These are phyloP conservation scores for Streblospio benedicti DNA, from an alignment of 1,140 invertebrate genomes.

Conservation along the genomic window DNA sequence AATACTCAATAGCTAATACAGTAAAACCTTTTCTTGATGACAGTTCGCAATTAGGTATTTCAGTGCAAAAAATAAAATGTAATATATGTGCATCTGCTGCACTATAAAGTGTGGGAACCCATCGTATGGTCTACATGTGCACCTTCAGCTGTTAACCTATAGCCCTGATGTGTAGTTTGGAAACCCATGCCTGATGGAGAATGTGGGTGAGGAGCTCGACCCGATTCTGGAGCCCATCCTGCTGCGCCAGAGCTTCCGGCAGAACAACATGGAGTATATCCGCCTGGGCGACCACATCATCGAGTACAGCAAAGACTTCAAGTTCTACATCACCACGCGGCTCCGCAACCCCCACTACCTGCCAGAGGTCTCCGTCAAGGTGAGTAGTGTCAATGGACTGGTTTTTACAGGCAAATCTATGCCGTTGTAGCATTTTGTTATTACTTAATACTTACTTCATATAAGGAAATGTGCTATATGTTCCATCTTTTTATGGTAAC, in stretches of 20 bases:
- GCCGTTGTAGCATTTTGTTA: too few relatives aligned
- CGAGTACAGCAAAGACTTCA: conserved; percentile 45
- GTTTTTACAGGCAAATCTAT: too few relatives aligned
- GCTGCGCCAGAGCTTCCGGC: conserved; percentile 43
- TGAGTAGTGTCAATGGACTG: conserved; percentile 19
- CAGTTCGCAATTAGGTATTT: too few relatives aligned
- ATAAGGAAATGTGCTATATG: too few relatives aligned
- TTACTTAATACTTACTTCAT: too few relatives aligned
- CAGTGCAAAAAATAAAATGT: not conserved
- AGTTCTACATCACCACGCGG: conserved; percentile 45
- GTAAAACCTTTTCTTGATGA: not conserved
- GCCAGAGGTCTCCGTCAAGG: conserved; percentile 47
- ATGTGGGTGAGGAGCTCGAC: conserved; percentile 46
- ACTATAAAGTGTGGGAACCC: too few relatives aligned
- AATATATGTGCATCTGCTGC: not conserved
- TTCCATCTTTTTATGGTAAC: too few relatives aligned
- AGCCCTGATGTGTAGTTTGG: conserved; percentile 48
- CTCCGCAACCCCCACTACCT: conserved; percentile 47
- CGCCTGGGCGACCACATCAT: conserved; percentile 43
- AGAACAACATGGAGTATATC: conserved; percentile 42
- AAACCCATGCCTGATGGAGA: conserved; percentile 45
- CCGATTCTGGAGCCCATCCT: conserved; percentile 44
- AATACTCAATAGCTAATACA: conserved; percentile 43
- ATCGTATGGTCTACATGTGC: too few relatives aligned
- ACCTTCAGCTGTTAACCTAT: too few relatives aligned